Evolutionary conservation across 2,888 invertebrate species (phyloP).

Genomic region (Scelioninae gen. 2): DNA sequence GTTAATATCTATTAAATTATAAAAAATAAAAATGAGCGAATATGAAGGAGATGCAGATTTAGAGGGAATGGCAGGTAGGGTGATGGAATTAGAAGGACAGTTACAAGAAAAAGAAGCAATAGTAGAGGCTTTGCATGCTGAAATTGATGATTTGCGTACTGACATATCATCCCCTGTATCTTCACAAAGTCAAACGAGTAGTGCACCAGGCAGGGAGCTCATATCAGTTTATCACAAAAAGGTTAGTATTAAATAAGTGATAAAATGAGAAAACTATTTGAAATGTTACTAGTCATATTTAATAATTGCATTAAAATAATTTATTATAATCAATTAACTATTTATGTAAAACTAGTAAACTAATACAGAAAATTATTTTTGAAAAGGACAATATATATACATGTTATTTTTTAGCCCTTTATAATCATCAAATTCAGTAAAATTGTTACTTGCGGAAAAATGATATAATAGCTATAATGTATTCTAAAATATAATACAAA

Average conservation of each 20-base stretch:
- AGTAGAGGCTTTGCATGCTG: conserved; percentile 75
- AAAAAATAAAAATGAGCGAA: conserved; percentile 67
- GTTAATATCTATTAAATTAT: conserved; percentile 13
- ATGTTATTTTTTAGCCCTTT: too few species aligned
- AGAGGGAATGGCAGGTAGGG: conserved; percentile 71
- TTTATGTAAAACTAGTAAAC: too few species aligned
- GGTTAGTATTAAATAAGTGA: conserved; percentile 76
- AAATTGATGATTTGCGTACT: conserved; percentile 76
- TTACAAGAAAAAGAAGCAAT: conserved; percentile 76
- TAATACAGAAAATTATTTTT: too few species aligned
- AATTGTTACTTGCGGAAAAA: too few species aligned
- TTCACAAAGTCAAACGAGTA: conserved; percentile 77
- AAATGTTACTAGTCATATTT: too few species aligned
- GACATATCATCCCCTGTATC: conserved; percentile 76
- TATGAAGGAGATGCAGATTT: conserved; percentile 73
- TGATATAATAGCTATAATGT: too few species aligned
- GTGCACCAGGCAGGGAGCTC: conserved; percentile 83
- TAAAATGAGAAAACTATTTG: too few species aligned
- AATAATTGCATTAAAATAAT: too few species aligned
- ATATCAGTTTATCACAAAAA: conserved; percentile 83
- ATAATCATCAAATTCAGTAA: too few species aligned
- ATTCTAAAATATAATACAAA: too few species aligned
- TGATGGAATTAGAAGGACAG: conserved; percentile 75
- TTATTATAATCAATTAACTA: too few species aligned
- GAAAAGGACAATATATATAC: too few species aligned